Evolutionary conservation across 1,140 invertebrate species (phyloP), one percentile per base, ranked within the genome.

Genomic region (Triops longicaudatus): DNA sequence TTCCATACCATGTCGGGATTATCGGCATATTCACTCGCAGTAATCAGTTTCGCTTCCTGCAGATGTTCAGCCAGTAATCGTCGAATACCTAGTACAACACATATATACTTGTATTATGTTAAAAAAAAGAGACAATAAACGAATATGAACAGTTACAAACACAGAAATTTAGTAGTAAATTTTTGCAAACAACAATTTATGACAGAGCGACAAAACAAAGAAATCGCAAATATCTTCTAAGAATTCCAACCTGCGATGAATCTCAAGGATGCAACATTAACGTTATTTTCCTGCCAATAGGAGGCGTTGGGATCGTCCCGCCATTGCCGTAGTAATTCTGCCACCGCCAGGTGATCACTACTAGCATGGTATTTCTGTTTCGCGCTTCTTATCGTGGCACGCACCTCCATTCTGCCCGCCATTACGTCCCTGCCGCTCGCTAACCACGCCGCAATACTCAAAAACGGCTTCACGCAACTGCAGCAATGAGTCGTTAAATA

Each of bases 271-370:
- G 12, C 86, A 9, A 80, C 82, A 79, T 83, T 83, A 26, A 87
- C 72, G 5, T 81, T 81, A 50, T 82, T 81, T 27, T 81, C 78
- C 1, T 81, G 80, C 77, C 85, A 86, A 83, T 85, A 87, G 0
- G 77, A 31, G 31, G 83, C 81, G 4, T 81, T 79, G 0, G 76
- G 79, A 0, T 72, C 31, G 73, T 84, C 79, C 75, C 84, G 85
- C 14, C 89, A 80, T 83, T 85, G 85, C 41, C 84, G 82, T 0
- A 87, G 85, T 14, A 89, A 80, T 83, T 85, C 85, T 43, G 84
- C 82, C 0, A 87, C 41, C 1, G 87, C 84, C 1, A 85, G 77
- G 79, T 89, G 87, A 81, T 90, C 89, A 14, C 88, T 89, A 0
- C 82, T 82, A 3, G 83, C 76, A 79, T 85, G 86, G 81, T 83